Percentiles rank a stretch among this genome's conserved stretches.
These are phyloP conservation scores for Linnaemya tessellans DNA, from an alignment of 2,888 invertebrate genomes.

Conservation along the genomic window DNA sequence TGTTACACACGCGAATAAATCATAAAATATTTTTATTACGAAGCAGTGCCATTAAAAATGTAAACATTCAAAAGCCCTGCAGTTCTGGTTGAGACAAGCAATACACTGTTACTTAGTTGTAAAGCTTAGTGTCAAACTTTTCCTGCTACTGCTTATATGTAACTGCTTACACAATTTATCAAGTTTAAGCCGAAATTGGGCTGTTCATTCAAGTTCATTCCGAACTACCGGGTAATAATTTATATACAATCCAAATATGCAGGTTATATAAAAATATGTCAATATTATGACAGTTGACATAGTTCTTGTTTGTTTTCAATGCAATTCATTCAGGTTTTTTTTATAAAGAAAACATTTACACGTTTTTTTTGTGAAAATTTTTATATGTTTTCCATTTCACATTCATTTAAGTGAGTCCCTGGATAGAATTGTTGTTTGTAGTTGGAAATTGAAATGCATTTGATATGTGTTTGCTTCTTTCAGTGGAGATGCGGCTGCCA, in stretches of 20 bases:
- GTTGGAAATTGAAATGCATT: conserved; percentile 43
- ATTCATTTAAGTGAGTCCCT: conserved; percentile 32
- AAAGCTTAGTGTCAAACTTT: neutral
- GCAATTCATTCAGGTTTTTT: conserved; percentile 44
- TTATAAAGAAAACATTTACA: neutral
- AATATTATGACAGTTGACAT: conserved; percentile 71
- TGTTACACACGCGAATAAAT: conserved; percentile 46
- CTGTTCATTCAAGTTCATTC: no score
- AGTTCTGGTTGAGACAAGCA: neutral
- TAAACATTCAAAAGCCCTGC: conserved; percentile 1
- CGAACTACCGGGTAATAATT: neutral
- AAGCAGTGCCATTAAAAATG: conserved; percentile 16
- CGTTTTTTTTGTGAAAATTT: neutral
- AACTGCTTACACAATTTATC: no score
- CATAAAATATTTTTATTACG: conserved; percentile 49
- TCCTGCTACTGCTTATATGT: neutral
- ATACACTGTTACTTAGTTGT: neutral
- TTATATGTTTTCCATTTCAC: conserved; percentile 5
- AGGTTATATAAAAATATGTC: conserved; percentile 63
- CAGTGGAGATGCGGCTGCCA: conserved; percentile 19
- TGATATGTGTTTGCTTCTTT: conserved; percentile 31
- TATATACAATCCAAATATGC: neutral
- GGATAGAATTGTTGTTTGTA: conserved; percentile 38
- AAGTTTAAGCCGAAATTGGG: no score
- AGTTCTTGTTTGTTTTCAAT: conserved; percentile 58